Base-by-base conservation (phyloP, 2,888 invertebrate species). In the Pantelozetes paolii region DNA sequence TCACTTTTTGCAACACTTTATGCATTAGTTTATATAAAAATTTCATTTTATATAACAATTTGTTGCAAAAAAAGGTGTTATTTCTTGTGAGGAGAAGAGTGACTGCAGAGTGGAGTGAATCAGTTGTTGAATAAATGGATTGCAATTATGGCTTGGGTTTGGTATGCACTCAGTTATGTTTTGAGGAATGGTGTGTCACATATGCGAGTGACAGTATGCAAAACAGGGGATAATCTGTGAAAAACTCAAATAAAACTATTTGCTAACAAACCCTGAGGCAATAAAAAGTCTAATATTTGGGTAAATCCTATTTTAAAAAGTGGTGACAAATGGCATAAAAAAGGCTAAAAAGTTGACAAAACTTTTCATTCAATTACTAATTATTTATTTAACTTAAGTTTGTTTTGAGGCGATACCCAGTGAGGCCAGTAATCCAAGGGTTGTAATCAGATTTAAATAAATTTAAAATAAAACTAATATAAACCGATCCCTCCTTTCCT, bases 211-310 rank as follows among this genome's bases (percentile, higher is more conserved):
- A 57, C 57, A 57, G 45, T 18, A 45, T 28, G 57, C 57, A 57
- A 57, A 50, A 45, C 18, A 45, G 45, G 11, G 57, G 57, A 57
- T 57, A 57, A 57, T 20, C 26, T 3, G 57, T 57, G 57, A 57
- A 57, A 45, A 45, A 23, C 23, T 57, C 57, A 57, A 57, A 57
- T 57, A 57, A 57, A 57, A 57, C 57, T 57, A 23, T 57, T 28
- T 26, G 2, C 26, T 13, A 5, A 2, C 3, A 5, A 28, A 2
- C 11, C 28, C 15, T 57, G 18, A 2, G 23, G 57, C 8, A 26
- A 57, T 6, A 57, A 57, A 23, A 23, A 57, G 3, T 57, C 8
- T 36, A 36, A 36, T 36, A 36, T 36, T 8, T 36, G 36, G 11
- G 28, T 13, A 23, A 23, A 57, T 45, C 18, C 45, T 45, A 18